Base-by-base conservation (phyloP, 2,888 invertebrate genomes). In the Apotomis betuletana region DNA sequence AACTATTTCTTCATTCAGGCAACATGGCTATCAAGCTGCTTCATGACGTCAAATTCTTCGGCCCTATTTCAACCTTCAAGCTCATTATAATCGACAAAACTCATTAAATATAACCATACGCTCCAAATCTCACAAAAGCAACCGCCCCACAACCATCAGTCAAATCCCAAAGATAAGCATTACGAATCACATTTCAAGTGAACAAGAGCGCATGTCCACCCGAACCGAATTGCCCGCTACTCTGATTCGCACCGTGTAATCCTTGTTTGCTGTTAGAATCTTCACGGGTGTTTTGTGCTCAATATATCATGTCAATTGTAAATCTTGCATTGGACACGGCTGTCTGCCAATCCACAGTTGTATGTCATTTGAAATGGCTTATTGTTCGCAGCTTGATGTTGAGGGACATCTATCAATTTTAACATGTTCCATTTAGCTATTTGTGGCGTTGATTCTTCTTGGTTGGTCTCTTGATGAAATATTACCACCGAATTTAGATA, bases 261-360 rank as follows among this genome's bases (percentile, higher is more conserved):
- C 83, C 81, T 81, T 93, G 91, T 93, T 93, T 93, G 90, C 88
- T 88, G 88, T 89, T 86, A 84, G 81, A 84, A 82, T 86, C 87
- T 90, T 89, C 91, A 91, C 88, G 90, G 91, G 83, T 85, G 85
- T 89, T 90, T 91, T 90, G 86, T 89, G 86, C 87, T 85, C 89
- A 89, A 87, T 88, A 90, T 90, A 91, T 91, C 90, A 87, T 85
- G 78, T 81, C 86, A 84, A 88, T 92, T 92, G 72, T 72, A 68
- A 62, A 72, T 52, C 58, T 49, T 90, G 83, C 77, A 89, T 91
- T 90, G 79, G 85, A 84, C 83, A 88, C 87, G 91, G 85, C 83
- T 90, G 90, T 90, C 90, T 84, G 79, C 85, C 80, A 78, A 81
- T 86, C 85, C 82, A 84, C 85, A 83, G 81, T 74, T 70, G 77